Evolutionary conservation across 1,140 invertebrate species (phyloP).

Genomic region (Gryon sp.): DNA sequence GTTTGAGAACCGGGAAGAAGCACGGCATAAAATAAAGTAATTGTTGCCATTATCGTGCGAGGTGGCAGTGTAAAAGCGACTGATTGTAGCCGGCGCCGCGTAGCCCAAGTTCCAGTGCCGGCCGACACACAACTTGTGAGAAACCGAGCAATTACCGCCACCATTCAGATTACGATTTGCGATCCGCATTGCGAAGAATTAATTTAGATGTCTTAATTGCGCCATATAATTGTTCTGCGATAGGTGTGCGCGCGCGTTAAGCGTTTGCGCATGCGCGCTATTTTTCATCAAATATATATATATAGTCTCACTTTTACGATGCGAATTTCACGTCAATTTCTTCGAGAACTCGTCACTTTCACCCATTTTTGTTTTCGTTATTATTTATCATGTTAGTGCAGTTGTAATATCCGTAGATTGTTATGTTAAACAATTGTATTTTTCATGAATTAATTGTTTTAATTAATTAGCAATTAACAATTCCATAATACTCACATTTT

Average conservation of each 20-base stretch:
- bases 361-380: conserved; percentile 6
- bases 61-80: conserved; percentile 58
- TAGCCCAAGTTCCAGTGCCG: conserved; percentile 30
- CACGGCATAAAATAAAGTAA: conserved; percentile 76
- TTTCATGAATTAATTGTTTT: not conserved
- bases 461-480: not conserved
- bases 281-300: conserved; percentile 19
- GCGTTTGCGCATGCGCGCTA: conserved; percentile 24
- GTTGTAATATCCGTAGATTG: too few relatives aligned
- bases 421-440: too few relatives aligned
- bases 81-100: conserved; percentile 47
- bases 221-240: conserved; percentile 76
- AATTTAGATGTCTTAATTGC: conserved; percentile 80
- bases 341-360: conserved; percentile 37
- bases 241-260: conserved; percentile 27
- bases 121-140: conserved; percentile 69
- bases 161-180: conserved; percentile 68
- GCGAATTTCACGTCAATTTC: conserved; percentile 27
- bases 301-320: conserved; percentile 35
- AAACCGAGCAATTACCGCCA: conserved; percentile 76
- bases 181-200: conserved; percentile 68
- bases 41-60: conserved; percentile 75
- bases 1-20: conserved; percentile 73
- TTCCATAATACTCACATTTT: too few relatives aligned
- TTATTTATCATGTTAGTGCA: not conserved